These are phyloP conservation scores for Chrysopa pallens DNA, from an alignment of 1,140 invertebrate genomes.

Conservation along the genomic window DNA sequence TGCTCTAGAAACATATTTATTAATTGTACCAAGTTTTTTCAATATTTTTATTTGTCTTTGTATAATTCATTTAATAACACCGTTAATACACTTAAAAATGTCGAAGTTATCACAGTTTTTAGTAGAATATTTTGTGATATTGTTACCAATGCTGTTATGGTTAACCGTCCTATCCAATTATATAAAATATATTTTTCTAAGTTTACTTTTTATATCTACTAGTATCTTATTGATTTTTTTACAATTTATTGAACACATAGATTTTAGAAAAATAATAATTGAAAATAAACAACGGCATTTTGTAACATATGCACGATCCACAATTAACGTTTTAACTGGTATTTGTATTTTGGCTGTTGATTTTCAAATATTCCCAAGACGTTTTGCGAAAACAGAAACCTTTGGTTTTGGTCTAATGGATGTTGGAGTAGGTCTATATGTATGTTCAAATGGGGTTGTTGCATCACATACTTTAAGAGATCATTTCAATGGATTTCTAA, in stretches of 20 bases:
- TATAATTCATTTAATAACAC: too few relatives aligned
- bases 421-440: slow-evolving; percentile 76
- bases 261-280: neutral
- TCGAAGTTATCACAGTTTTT: slow-evolving; percentile 6
- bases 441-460: slow-evolving; percentile 72
- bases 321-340: slow-evolving; percentile 55
- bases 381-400: slow-evolving; percentile 69
- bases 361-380: slow-evolving; percentile 67
- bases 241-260: neutral
- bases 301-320: slow-evolving; percentile 46
- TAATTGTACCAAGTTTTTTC: slow-evolving; percentile 26
- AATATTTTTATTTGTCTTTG: slow-evolving; percentile 13
- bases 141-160: slow-evolving; percentile 28
- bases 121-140: slow-evolving; percentile 29
- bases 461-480: slow-evolving; percentile 25
- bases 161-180: slow-evolving; percentile 25
- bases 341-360: slow-evolving; percentile 86
- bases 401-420: slow-evolving; percentile 91
- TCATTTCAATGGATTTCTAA: slow-evolving; percentile 15
- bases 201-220: slow-evolving; percentile 10
- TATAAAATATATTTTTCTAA: slow-evolving; percentile 10
- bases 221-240: slow-evolving; percentile 9
- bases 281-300: slow-evolving; percentile 23
- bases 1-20: slow-evolving; percentile 23
- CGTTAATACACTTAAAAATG: too few relatives aligned